phyloP scores from a whole-genome alignment of 2,888 invertebrate species.

The Tiliacea aurago region DNA sequence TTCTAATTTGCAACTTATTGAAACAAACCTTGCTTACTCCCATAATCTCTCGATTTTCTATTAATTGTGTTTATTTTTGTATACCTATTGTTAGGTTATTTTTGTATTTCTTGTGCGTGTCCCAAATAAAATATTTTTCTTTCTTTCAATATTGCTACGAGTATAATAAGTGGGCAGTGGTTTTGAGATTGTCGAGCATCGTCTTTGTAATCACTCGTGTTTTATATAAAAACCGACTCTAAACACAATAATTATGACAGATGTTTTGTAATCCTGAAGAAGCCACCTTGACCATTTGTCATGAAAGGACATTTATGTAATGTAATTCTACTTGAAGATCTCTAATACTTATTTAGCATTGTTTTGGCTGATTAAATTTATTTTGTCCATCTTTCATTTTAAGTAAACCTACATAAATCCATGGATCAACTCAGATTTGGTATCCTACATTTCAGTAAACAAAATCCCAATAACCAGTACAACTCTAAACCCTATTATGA shows the following conservation, averaged over 20 bases:
- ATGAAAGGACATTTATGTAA: neutral
- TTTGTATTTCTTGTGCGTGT: no score
- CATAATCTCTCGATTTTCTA: no score
- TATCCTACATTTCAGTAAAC: conserved; percentile 7
- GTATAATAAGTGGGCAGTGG: no score
- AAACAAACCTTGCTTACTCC: neutral
- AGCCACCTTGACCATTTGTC: no score
- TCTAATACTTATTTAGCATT: no score
- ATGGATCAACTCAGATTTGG: neutral
- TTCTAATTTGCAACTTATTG: neutral
- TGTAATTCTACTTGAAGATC: neutral
- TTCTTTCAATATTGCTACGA: no score
- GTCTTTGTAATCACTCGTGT: neutral
- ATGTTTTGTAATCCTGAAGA: neutral
- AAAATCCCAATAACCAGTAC: conserved; percentile 21
- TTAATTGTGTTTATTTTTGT: no score
- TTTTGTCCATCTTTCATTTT: no score
- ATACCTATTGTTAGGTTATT: no score
- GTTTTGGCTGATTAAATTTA: no score
- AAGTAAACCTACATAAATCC: neutral
- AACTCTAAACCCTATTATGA: neutral
- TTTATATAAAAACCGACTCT: neutral
- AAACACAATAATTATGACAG: neutral
- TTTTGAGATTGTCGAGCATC: no score
- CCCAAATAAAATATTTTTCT: no score